Conservation (phyloP, 2,888 invertebrate species). For the Willowsia nigromaculata region DNA sequence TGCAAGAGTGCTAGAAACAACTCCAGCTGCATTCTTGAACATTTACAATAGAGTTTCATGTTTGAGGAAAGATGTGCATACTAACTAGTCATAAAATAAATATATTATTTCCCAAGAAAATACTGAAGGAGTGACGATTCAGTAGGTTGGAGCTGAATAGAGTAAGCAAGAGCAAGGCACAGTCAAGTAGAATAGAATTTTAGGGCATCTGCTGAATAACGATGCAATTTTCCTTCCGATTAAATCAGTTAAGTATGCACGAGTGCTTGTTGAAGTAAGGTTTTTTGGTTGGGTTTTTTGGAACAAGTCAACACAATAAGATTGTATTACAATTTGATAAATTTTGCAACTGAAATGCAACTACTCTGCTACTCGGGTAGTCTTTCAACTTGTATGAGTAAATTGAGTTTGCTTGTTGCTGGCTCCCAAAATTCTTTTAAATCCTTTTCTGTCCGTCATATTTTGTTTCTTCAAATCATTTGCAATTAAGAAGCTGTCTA, state of each 20-base stretch:
- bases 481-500: neutral
- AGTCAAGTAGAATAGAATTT: neutral
- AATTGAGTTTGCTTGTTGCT: neutral
- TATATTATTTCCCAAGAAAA: too few relatives aligned
- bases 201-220: neutral
- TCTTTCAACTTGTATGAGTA: neutral
- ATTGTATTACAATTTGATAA: neutral
- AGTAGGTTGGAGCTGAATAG: too few relatives aligned
- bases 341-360: neutral
- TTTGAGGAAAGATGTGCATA: too few relatives aligned
- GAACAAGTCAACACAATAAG: neutral
- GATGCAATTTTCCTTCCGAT: neutral
- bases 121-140: too few relatives aligned
- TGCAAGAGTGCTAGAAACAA: too few relatives aligned
- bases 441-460: neutral
- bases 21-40: constrained; percentile 16
- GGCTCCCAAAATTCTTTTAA: neutral
- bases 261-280: constrained; percentile 13
- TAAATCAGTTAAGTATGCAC: neutral
- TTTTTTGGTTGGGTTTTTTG: neutral
- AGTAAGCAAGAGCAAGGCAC: neutral
- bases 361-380: neutral
- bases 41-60: too few relatives aligned
- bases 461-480: neutral
- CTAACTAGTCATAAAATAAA: too few relatives aligned